A percentile compares a stretch with the other conserved stretches of the same genome.
Evolutionary conservation across 1,140 invertebrate species (phyloP).

Genomic region (Megalonaias nervosa): DNA sequence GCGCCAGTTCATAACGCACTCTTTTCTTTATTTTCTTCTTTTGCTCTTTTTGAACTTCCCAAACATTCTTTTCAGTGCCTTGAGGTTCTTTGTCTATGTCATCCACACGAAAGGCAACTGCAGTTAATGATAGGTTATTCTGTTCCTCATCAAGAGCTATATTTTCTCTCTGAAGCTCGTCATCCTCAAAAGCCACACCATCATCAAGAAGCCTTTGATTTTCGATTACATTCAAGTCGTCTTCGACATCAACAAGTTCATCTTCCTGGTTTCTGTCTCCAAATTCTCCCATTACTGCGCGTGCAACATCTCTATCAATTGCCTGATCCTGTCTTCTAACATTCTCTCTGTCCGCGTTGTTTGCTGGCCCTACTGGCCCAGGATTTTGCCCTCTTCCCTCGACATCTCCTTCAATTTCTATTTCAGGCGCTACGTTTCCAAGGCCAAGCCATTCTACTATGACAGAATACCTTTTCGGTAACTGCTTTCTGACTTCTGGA

Average conservation of each 20-base stretch:
- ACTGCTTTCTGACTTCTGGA: neutral
- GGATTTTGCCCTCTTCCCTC: neutral
- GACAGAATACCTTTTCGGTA: slow-evolving; percentile 17
- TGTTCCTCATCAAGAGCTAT: slow-evolving; percentile 74
- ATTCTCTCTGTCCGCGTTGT: slow-evolving; percentile 8
- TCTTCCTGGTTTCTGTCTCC: slow-evolving; percentile 25
- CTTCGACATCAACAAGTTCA: neutral
- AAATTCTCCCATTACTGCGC: slow-evolving; percentile 15
- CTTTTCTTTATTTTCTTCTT: slow-evolving; percentile 3
- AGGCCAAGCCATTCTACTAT: slow-evolving; percentile 45
- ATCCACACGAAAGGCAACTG: neutral
- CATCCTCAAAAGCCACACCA: too few species aligned
- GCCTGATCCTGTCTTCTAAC: neutral
- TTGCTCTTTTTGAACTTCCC: neutral
- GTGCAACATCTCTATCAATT: slow-evolving; percentile 27
- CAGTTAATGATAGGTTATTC: slow-evolving; percentile 26
- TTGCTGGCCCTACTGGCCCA: neutral
- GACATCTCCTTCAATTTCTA: neutral
- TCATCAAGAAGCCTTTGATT: too few species aligned
- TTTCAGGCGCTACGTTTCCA: slow-evolving; percentile 3
- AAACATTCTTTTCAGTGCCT: neutral
- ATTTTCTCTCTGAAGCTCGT: slow-evolving; percentile 35
- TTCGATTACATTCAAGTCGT: too few species aligned
- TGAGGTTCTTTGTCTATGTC: neutral
- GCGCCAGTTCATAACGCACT: slow-evolving; percentile 9